These are phyloP conservation scores for Elanoides forficatus DNA, from an alignment of 2,113 vertebrate species.

Conservation along the genomic window DNA sequence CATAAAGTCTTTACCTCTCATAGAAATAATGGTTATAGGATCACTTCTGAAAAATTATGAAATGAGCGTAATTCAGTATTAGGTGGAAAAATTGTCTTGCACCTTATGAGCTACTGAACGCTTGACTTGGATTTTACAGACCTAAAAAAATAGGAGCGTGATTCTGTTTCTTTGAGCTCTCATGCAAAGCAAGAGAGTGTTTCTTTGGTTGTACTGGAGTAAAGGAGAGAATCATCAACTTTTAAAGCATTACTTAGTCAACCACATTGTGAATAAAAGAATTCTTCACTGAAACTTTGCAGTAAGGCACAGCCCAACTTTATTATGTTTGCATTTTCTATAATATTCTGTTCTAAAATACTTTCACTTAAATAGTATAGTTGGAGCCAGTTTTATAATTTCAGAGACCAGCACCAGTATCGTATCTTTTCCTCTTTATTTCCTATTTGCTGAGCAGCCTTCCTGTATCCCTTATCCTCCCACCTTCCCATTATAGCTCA, in stretches of 20 bases:
- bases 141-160: background rate
- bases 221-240: background rate
- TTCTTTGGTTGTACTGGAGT: background rate
- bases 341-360: background rate
- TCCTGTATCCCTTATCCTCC: background rate
- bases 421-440: background rate
- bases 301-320: background rate
- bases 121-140: background rate
- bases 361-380: background rate
- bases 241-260: background rate
- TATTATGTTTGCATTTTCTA: background rate
- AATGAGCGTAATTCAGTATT: background rate
- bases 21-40: conserved; percentile 3
- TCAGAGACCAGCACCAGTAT: background rate
- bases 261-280: background rate
- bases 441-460: background rate
- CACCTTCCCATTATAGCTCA: background rate
- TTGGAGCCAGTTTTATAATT: background rate
- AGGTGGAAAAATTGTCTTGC: background rate
- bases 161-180: background rate
- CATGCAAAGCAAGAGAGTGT: background rate
- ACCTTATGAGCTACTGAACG: background rate
- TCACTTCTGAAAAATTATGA: background rate
- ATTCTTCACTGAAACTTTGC: background rate
- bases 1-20: background rate